Base-by-base conservation (phyloP, 2,113 vertebrate species). In the Colinus virginianus region DNA sequence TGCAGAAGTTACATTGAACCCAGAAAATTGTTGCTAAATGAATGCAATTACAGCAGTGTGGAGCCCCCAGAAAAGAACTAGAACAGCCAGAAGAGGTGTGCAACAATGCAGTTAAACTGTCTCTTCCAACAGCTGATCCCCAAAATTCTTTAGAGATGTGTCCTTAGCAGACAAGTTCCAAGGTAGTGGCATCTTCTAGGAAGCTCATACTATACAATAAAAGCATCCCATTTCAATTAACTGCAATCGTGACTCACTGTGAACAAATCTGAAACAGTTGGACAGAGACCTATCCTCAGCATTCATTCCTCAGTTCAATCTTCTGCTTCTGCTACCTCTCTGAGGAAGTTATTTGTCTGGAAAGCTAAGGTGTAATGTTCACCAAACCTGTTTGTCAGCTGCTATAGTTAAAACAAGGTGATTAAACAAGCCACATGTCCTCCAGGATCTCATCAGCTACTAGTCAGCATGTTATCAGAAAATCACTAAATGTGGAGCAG, bases 371-470 rank as follows among this genome's bases (percentile, higher is more conserved):
- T 58, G 51, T 55, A 68, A 69, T 87, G 84, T 75, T 89, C 67
- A 71, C 66, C 23, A 22, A 7, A 49, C 71, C 58, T 74, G 23
- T 89, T 87, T 61, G 74, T 38, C 40, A 70, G 55, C 68, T 61
- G 2, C 56, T 49, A 1, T 13, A 84, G 64, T 55, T 64, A 23
- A 26, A 23, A 38, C 7, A 40, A 43, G 38, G 59, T 49, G 58
- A 84, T 55, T 55, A 68, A 84, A 32, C 0, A 1, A 25, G 25
- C 26, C 32, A 13, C 3, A 2, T 45, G n/a, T 36, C n/a, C 43
- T 51, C 23, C 36, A 84, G 75, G 20, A 76, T 16, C 2, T 0
- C 0, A 0, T 48, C 62, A 55, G 26, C 34, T 45, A 1, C 6
- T 64, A 69, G 53, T 56, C 75, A 76, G 49, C 6, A 4, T 28